Percentiles rank a stretch among this genome's conserved stretches.
Evolutionary conservation across 2,888 invertebrate genomes (phyloP).

Genomic region (Stegana nigrithorax): DNA sequence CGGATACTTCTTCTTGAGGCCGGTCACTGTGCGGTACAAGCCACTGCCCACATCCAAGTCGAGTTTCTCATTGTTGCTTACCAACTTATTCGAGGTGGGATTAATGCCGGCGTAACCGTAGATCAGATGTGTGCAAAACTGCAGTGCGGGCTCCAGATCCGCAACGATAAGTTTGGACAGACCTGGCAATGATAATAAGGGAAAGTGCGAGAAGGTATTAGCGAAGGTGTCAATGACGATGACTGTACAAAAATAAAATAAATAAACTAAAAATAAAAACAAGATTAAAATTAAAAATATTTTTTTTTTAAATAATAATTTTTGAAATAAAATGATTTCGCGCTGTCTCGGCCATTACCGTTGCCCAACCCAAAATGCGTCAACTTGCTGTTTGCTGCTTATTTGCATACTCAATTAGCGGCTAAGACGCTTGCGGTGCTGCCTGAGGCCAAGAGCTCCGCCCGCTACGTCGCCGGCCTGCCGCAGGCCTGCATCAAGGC

Average conservation of each 20-base stretch:
- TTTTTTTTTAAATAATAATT: no score
- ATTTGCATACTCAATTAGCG: conserved; percentile 36
- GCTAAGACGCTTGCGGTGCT: conserved; percentile 2
- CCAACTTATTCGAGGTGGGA: conserved; percentile 76
- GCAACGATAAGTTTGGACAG: conserved; percentile 80
- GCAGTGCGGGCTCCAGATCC: conserved; percentile 80
- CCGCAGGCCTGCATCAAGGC: no score
- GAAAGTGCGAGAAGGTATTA: not conserved
- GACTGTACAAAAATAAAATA: not conserved
- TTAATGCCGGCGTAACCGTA: conserved; percentile 84
- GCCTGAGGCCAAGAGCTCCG: not conserved
- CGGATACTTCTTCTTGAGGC: conserved; percentile 78
- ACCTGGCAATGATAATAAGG: conserved; percentile 70
- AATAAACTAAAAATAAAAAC: not conserved
- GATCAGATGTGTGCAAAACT: conserved; percentile 82
- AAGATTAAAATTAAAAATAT: conserved; percentile 5
- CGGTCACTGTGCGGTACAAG: conserved; percentile 78
- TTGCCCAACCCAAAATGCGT: conserved; percentile 27
- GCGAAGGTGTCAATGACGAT: not conserved
- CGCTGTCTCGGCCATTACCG: not conserved
- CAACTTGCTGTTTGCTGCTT: not conserved
- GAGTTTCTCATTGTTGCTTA: conserved; percentile 78
- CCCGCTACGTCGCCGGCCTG: not conserved
- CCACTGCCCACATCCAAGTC: conserved; percentile 80
- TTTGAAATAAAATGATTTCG: no score